Conservation (phyloP, 2,113 vertebrate species). For the Daubentonia madagascariensis region DNA sequence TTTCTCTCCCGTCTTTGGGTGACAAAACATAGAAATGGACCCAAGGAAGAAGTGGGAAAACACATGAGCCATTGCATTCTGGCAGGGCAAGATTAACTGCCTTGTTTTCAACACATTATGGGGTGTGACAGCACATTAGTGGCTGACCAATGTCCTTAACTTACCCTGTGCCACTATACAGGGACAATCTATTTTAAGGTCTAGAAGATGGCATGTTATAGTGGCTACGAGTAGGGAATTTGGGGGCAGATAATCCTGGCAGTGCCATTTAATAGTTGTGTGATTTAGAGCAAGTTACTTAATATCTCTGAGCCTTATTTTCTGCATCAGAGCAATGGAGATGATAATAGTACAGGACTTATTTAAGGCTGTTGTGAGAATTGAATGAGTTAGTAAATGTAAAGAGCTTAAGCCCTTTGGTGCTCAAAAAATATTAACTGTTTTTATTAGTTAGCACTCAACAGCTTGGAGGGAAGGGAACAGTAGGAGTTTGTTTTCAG, state of each 20-base stretch:
- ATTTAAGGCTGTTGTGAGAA: not conserved
- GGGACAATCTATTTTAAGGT: not conserved
- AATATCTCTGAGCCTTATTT: not conserved
- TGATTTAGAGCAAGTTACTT: not conserved
- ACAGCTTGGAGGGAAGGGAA: not conserved
- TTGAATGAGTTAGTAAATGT: not conserved
- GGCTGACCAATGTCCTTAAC: not conserved
- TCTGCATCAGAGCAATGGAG: not conserved
- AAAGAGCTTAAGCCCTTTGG: not conserved
- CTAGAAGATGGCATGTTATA: not conserved
- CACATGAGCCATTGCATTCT: not conserved
- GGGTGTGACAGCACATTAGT: not conserved
- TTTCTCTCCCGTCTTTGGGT: not conserved
- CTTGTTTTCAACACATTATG: not conserved
- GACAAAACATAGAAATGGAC: not conserved
- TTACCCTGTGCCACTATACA: not conserved
- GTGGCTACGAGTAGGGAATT: not conserved
- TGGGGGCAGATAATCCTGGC: not conserved
- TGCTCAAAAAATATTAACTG: not conserved
- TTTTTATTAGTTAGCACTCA: not conserved
- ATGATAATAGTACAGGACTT: not conserved
- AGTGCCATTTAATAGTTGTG: not conserved
- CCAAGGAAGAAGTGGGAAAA: not conserved
- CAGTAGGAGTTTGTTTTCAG: not conserved
- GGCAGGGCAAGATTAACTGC: not conserved